phyloP scores from a whole-genome alignment of 2,888 invertebrate species.

The Conistra vaccinii region DNA sequence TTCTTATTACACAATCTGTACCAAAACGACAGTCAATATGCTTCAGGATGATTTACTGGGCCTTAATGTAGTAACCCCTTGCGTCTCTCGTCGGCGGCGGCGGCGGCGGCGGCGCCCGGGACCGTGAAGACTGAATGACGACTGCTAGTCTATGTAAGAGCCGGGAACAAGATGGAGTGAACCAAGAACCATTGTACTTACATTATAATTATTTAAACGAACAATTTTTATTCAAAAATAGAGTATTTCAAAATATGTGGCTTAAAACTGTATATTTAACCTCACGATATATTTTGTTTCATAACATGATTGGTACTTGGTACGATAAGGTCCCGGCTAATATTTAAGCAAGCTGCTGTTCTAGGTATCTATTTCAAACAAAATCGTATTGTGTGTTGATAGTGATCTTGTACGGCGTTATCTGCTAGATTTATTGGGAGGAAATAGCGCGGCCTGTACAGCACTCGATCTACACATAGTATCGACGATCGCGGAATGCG shows the following conservation, averaged over 20 bases:
- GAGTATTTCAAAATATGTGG: constrained; percentile 7
- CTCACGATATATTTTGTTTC: background rate
- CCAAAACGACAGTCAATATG: background rate
- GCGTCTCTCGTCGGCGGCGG: background rate
- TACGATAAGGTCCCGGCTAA: background rate
- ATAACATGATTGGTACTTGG: background rate
- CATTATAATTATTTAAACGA: background rate
- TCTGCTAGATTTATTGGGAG: constrained; percentile 26
- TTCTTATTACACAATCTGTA: constrained; percentile 1
- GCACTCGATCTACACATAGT: background rate
- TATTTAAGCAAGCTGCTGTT: constrained; percentile 6
- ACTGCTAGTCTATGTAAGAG: background rate
- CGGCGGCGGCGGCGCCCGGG: constrained; percentile 18
- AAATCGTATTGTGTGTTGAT: constrained; percentile 29
- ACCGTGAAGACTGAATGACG: background rate
- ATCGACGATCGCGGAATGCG: constrained; percentile 31
- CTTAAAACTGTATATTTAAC: background rate
- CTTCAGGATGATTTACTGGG: background rate
- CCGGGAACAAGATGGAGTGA: background rate
- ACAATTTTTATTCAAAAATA: background rate
- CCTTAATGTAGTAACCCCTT: background rate
- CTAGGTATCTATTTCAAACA: constrained; percentile 11
- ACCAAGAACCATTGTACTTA: background rate
- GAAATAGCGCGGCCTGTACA: background rate
- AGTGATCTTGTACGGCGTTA: constrained; percentile 25